These are phyloP conservation scores for Lynx canadensis DNA, from an alignment of 2,113 vertebrate genomes.

Conservation along the genomic window DNA sequence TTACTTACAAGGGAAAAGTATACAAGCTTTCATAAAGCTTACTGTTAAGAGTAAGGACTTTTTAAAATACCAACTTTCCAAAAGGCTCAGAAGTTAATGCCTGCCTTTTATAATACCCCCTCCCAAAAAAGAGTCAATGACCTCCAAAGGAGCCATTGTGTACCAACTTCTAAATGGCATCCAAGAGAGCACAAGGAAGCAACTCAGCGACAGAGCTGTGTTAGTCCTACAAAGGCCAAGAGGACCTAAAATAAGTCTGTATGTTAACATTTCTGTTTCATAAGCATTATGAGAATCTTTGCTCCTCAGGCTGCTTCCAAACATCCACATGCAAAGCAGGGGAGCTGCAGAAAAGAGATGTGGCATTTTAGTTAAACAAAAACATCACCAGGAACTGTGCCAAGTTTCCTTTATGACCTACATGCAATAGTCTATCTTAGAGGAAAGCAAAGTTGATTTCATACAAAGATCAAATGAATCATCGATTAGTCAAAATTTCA, in stretches of 20 bases:
- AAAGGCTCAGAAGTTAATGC: conserved; percentile 31
- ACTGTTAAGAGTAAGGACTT: background rate
- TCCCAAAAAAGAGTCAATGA: background rate
- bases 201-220: background rate
- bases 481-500: conserved; percentile 59
- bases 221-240: background rate
- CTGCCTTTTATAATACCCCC: background rate
- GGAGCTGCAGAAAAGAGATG: background rate
- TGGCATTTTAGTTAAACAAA: background rate
- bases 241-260: background rate
- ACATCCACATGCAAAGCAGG: background rate
- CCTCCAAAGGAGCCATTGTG: background rate
- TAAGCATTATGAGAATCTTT: conserved; percentile 22
- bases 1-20: background rate
- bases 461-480: conserved; percentile 66
- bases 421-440: conserved; percentile 46
- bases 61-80: conserved; percentile 36
- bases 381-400: conserved; percentile 12
- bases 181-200: background rate
- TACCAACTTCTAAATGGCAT: background rate
- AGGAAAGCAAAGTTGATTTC: conserved; percentile 56
- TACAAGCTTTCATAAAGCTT: conserved; percentile 3
- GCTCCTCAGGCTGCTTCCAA: conserved; percentile 10
- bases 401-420: conserved; percentile 20
- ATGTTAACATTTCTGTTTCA: background rate